Base-by-base conservation (phyloP, 2,113 vertebrate genomes). In the Chaetorhynchus papuensis region DNA sequence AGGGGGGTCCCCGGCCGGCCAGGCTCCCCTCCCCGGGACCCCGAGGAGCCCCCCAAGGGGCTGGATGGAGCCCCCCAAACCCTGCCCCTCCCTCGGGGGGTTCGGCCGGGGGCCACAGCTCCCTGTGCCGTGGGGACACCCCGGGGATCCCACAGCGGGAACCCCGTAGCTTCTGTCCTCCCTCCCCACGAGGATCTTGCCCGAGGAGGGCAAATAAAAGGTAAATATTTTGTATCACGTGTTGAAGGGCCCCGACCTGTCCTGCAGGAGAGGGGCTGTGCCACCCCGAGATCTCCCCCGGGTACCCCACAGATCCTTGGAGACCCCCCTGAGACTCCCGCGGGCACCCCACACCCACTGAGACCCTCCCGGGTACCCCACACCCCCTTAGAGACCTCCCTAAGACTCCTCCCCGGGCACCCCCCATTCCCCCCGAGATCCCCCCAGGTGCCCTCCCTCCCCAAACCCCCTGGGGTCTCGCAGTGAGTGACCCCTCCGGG, bases 141-240 rank as follows among this genome's bases (percentile, higher is more conserved):
- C 7, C 56, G 33, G 21, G 33, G 16, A 8, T 1, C 27, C 13
- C 49, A 33, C 22, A 15, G 69, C 28, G 15, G 28, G 22, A 9
- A 5, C 39, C 24, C 30, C 30, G 5, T 42, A 10, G 35, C 13
- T 49, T 9, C 49, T 18, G 27, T 14, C 49, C 49, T 18, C 26
- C 22, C 28, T 39, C 3, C 8, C 26, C 4, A 0, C 5, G 8
- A 27, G 24, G 53, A 6, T 28, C 30, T 6, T 17, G 53, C 44
- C 28, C 20, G 31, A 11, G 35, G 31, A 21, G 26, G 2, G 7
- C 24, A 31, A 59, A 50, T 3, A 21, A 44, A 66, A 59, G 21
- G 7, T 21, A 22, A 59, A 42, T 2, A 26, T 31, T 44, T 8
- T 3, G 7, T 15, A 26, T 4, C 31, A 6, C 6, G 44, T 14